These are phyloP conservation scores for Mimas tiliae DNA, from an alignment of 2,888 invertebrate species.

Conservation along the genomic window DNA sequence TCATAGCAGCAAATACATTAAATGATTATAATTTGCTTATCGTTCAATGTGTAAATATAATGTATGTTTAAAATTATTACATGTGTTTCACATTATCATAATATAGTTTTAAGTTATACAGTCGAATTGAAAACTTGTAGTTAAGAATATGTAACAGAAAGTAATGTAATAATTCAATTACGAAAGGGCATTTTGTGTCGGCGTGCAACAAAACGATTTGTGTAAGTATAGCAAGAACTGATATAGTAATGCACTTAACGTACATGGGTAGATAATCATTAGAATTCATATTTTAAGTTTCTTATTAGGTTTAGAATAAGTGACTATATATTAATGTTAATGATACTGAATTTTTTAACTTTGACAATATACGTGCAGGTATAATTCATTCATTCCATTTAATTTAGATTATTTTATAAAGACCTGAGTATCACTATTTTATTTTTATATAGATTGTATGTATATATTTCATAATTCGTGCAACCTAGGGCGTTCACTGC, in stretches of 20 bases:
- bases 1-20: not conserved
- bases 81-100: constrained; percentile 9
- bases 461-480: not conserved
- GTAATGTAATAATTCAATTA: not conserved
- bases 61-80: constrained; percentile 7
- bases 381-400: constrained; percentile 37
- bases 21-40: not conserved
- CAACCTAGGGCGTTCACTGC: not conserved
- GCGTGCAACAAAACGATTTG: constrained; percentile 1
- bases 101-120: constrained; percentile 20
- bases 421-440: not conserved
- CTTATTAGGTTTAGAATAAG: constrained; percentile 48
- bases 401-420: not conserved
- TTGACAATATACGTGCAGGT: constrained; percentile 65
- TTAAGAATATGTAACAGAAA: not conserved
- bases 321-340: constrained; percentile 40
- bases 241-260: constrained; percentile 40
- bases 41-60: constrained; percentile 20
- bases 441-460: not conserved
- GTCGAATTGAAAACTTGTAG: constrained; percentile 7
- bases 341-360: constrained; percentile 44
- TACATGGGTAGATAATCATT: constrained; percentile 38
- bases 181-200: constrained; percentile 5
- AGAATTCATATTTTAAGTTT: constrained; percentile 33
- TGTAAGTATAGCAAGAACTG: constrained; percentile 44